Evolutionary conservation across 1,140 invertebrate species (phyloP), one percentile per base, ranked within the genome.

Genomic region (Psilanteris sp.): DNA sequence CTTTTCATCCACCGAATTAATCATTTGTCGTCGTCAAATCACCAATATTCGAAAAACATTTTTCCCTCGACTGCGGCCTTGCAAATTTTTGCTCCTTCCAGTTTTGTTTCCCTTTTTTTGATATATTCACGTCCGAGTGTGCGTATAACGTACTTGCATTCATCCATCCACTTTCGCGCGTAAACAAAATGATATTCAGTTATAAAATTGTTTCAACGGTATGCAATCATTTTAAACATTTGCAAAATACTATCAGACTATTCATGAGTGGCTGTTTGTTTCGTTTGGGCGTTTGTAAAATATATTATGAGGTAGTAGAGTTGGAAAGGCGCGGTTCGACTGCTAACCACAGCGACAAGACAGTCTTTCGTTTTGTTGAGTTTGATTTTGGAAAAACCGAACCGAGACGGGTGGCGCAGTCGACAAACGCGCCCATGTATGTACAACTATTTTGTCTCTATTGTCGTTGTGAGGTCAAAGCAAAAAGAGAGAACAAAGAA

Each of bases 271-370:
- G 39, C 9, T 54, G 37, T 59, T 37, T 54, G 37, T 57, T 43
- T 62, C 15, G 16, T 59, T 31, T 10, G 37, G 72, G 76, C 39
- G 62, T 66, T 68, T 46, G 52, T 55, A 67, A 43, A 37, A 20
- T 18, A 43, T 43, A 44, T 41, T 6, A 32, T 85, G 86, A 86
- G 86, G 86, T 87, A 86, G 85, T 76, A 55, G 27, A 27, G 55
- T 44, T 48, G 10, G 39, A 41, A 70, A 37, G 26, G 31, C 44
- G 29, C 29, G 22, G 11, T 24, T 44, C 26, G 20, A 52, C 29
- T 50, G 46, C 15, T 4, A 16, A n/a, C n/a, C n/a, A n/a, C n/a
- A n/a, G n/a, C n/a, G n/a, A n/a, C n/a, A n/a, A n/a, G n/a, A n/a
- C n/a, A n/a, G n/a, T n/a, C n/a, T n/a, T n/a, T n/a, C n/a, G n/a